Percentiles rank a stretch among this genome's conserved stretches.
phyloP scores from a whole-genome alignment of 1,140 invertebrate species.

The Melanaphis sacchari region DNA sequence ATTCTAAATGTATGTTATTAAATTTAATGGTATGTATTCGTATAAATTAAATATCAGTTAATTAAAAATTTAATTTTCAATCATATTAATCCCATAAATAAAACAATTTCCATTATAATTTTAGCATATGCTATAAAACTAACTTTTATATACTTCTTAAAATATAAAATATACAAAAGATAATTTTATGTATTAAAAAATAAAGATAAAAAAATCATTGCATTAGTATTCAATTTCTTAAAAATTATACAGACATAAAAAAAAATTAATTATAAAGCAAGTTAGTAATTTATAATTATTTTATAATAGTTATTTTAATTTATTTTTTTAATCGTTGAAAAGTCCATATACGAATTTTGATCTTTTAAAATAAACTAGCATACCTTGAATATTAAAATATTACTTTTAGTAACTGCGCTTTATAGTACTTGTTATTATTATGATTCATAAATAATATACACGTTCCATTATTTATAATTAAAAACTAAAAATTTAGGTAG shows the following conservation, averaged over 20 bases:
- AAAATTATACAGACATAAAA: neutral
- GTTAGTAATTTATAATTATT: neutral
- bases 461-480: neutral
- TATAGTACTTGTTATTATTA: neutral
- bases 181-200: neutral
- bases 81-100: neutral
- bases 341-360: neutral
- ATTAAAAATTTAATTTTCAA: neutral
- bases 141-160: neutral
- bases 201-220: neutral
- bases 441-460: neutral
- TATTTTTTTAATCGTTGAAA: neutral
- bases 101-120: neutral
- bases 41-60: neutral
- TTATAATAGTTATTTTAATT: neutral
- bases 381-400: neutral
- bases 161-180: neutral
- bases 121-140: neutral
- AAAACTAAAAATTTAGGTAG: neutral
- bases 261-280: neutral
- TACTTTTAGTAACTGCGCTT: neutral
- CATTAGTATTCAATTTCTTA: neutral
- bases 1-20: neutral
- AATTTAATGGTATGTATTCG: neutral
- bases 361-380: neutral